Percentiles rank a stretch among this genome's conserved stretches.
Evolutionary conservation across 1,140 invertebrate genomes (phyloP).

Genomic region (Archegozetes longisetosus): DNA sequence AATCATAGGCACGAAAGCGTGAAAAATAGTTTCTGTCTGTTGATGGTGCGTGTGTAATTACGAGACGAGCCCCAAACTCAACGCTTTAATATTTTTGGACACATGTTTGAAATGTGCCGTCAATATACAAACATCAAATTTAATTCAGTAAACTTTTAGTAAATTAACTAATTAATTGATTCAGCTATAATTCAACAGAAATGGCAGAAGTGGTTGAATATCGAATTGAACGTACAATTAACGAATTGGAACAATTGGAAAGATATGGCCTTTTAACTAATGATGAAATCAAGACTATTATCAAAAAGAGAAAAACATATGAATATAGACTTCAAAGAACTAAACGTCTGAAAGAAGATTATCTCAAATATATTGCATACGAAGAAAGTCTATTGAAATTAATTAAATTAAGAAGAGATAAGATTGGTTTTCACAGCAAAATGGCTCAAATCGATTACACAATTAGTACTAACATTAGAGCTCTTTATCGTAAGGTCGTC

Average conservation of each 20-base stretch:
- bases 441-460: conserved; percentile 45
- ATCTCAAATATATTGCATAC: conserved; percentile 51
- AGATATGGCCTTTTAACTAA: conserved; percentile 45
- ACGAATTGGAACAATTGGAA: conserved; percentile 51
- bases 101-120: too few species aligned
- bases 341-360: conserved; percentile 50
- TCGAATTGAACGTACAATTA: conserved; percentile 49
- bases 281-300: conserved; percentile 47
- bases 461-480: conserved; percentile 44
- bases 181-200: not conserved
- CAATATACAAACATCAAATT: too few species aligned
- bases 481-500: conserved; percentile 37
- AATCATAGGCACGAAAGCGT: too few species aligned
- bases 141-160: too few species aligned
- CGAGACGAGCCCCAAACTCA: too few species aligned
- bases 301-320: conserved; percentile 46
- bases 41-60: too few species aligned
- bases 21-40: too few species aligned
- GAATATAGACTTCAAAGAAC: conserved; percentile 51
- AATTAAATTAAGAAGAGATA: conserved; percentile 34
- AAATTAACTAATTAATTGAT: too few species aligned
- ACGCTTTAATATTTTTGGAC: too few species aligned
- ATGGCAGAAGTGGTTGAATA: conserved; percentile 60
- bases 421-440: conserved; percentile 32
- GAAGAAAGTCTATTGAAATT: conserved; percentile 48